phyloP scores from a whole-genome alignment of 2,888 invertebrate species.

The Molanna angustata region DNA sequence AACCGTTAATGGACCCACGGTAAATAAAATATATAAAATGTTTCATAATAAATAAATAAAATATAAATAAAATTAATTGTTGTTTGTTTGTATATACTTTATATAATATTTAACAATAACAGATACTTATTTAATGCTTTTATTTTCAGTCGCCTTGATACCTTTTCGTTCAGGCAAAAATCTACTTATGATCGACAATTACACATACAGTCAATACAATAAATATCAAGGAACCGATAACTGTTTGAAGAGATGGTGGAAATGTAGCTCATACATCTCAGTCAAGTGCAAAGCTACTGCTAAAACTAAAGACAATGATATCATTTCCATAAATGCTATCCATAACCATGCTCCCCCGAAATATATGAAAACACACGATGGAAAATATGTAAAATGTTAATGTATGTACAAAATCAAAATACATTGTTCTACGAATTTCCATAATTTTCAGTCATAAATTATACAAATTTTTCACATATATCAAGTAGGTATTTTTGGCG shows the following conservation, averaged over 20 bases:
- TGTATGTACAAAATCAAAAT: too few species aligned
- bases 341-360: slow-evolving; percentile 15
- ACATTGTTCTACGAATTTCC: too few species aligned
- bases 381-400: slow-evolving; percentile 10
- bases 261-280: slow-evolving; percentile 1
- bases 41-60: slow-evolving; percentile 2
- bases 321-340: background rate
- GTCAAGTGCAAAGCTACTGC: slow-evolving; percentile 2
- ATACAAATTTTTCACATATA: too few species aligned
- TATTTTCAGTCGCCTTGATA: slow-evolving; percentile 15
- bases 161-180: slow-evolving; percentile 3
- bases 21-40: background rate
- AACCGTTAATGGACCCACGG: too few species aligned
- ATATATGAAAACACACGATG: background rate
- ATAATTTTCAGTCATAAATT: too few species aligned
- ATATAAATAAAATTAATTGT: background rate
- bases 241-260: slow-evolving; percentile 2
- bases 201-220: slow-evolving; percentile 8
- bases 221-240: background rate
- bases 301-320: background rate
- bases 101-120: background rate
- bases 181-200: slow-evolving; percentile 2
- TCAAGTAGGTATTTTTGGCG: too few species aligned
- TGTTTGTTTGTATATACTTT: too few species aligned
- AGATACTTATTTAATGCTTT: background rate